phyloP scores from a whole-genome alignment of 2,113 vertebrate species.

The Heteronetta atricapilla region DNA sequence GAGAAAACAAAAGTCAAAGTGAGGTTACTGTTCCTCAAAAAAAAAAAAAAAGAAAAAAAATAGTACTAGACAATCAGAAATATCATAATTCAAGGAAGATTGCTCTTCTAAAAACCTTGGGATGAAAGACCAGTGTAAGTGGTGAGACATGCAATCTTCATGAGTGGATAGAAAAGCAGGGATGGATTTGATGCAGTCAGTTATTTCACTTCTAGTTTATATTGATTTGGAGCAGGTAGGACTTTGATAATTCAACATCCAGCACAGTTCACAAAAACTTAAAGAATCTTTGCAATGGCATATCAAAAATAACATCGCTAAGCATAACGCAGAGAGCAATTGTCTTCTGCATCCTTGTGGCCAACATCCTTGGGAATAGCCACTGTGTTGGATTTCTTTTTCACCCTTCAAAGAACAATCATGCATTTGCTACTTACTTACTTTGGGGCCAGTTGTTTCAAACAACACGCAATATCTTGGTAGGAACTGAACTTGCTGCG shows the following conservation, averaged over 20 bases:
- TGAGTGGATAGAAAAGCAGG: not conserved
- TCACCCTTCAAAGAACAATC: not conserved
- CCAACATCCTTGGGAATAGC: not conserved
- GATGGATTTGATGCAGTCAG: constrained; percentile 4
- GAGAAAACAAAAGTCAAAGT: not conserved
- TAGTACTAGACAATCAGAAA: not conserved
- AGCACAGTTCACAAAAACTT: not conserved
- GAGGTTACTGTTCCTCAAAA: not conserved
- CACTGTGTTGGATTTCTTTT: rapidly evolving
- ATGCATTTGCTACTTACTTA: not conserved
- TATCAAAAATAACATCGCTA: not conserved
- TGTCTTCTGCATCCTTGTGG: not conserved
- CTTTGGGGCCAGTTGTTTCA: not conserved
- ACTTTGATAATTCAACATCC: not conserved
- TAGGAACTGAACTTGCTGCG: not conserved
- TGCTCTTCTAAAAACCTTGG: not conserved
- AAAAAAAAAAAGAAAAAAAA: not conserved
- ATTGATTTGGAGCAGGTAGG: not conserved
- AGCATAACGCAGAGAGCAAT: not conserved
- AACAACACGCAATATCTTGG: rapidly evolving
- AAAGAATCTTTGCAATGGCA: not conserved
- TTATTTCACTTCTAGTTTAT: not conserved
- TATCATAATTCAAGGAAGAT: not conserved
- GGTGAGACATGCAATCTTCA: not conserved
- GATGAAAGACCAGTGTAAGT: not conserved